Evolutionary conservation across 53 echinoderm and acorn worm species (phyloP), one percentile per base, ranked within the genome.

Genomic region (Patiria pectinifera): DNA sequence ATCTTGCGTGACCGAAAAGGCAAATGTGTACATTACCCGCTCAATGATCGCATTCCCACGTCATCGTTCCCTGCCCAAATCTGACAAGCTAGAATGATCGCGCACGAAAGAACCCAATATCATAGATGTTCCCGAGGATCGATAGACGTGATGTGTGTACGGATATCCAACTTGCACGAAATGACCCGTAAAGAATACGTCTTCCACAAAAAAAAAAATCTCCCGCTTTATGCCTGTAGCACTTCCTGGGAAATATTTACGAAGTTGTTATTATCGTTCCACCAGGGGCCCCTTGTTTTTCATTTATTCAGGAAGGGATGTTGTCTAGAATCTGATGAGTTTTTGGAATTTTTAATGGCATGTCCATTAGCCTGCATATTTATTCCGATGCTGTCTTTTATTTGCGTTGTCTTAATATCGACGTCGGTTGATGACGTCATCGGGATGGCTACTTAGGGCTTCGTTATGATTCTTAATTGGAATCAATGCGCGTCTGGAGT

Each of bases 301-400:
- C 10, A 8, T 45, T n/a, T 22, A 86, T 86, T 44, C 86, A 24
- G 86, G 46, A 86, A 48, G n/a, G 70, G 85, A 85, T 85, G 48
- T 71, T 48, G 48, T 4, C 6, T 21, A 72, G 48, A 66, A 85
- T 85, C 69, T 45, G 69, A 69, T 69, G 69, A 85, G 69, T 53
- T 53, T 35, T 62, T 85, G 62, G 70, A 62, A 21, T 86, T 14
- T 71, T 48, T 48, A 72, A 71, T 47, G 49, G 48, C 22, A 48
- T 63, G 85, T 47, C 85, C 86, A 86, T 86, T 86, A 86, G 53
- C 86, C 86, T 74, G 48, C 3, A 16, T 86, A 11, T 46, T 1
- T 46, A 14, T 15, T 78, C 18, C 46, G 12, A 60, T 18, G 10
- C 66, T 8, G 53, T 53, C 8, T 6, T 53, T 6, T 53, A 5